These are phyloP conservation scores for Patagioenas fasciata DNA, from an alignment of 2,113 vertebrate species.

Conservation along the genomic window DNA sequence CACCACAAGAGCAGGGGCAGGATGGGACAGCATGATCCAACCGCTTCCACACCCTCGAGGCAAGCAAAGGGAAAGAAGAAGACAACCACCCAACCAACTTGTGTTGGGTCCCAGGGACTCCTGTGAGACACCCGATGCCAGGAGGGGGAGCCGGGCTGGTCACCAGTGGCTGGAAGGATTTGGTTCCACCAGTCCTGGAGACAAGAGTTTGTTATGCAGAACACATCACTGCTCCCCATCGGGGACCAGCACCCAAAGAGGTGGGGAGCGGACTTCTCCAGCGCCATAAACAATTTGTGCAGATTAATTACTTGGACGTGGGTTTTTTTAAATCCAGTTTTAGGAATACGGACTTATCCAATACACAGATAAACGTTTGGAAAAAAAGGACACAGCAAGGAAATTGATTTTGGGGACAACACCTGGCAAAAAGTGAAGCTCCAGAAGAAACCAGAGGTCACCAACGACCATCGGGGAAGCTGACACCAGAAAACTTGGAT, in stretches of 20 bases:
- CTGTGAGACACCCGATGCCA: background rate
- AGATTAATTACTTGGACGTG: background rate
- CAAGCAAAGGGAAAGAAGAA: background rate
- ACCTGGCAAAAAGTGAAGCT: background rate
- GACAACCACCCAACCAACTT: background rate
- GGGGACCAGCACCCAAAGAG: background rate
- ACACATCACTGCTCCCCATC: background rate
- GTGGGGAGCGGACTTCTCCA: background rate
- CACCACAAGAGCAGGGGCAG: background rate
- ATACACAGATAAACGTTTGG: background rate
- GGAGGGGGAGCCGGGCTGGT: background rate
- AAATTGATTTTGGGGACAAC: background rate
- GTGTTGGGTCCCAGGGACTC: background rate
- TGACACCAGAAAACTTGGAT: background rate
- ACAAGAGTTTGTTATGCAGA: rapidly evolving
- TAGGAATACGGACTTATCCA: background rate
- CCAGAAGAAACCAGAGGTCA: background rate
- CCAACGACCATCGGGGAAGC: rapidly evolving
- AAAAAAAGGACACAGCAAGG: background rate
- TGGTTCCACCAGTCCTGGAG: background rate
- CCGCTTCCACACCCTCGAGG: rapidly evolving
- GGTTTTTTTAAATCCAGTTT: background rate
- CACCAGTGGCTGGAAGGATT: background rate
- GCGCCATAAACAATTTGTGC: background rate
- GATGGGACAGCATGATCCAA: rapidly evolving